Evolutionary conservation across 2,888 invertebrate species (phyloP).

Genomic region (Limnephilus marmoratus): DNA sequence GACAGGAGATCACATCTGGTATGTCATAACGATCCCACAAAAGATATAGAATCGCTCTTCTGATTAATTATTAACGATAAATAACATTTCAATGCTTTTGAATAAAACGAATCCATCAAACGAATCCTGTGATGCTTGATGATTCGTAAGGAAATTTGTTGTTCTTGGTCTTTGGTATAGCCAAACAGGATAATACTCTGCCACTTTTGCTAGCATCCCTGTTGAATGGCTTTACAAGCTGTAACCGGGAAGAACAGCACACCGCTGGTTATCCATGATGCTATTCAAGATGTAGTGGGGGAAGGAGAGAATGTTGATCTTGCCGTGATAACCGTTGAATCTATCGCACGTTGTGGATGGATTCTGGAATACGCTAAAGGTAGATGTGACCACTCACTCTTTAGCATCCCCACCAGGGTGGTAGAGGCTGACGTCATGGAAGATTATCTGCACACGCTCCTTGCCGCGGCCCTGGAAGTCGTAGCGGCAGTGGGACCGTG

Average conservation of each 20-base stretch:
- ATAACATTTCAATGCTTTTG: not conserved
- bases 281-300: conserved; percentile 79
- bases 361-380: conserved; percentile 74
- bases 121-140: not conserved
- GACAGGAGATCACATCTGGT: no score
- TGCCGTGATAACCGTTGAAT: conserved; percentile 85
- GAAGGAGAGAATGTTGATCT: conserved; percentile 90
- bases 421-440: conserved; percentile 89
- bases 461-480: conserved; percentile 92
- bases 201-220: not conserved
- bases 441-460: conserved; percentile 90
- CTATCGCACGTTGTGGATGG: conserved; percentile 84
- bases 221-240: no score
- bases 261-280: no score
- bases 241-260: no score
- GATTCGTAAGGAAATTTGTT: not conserved
- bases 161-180: not conserved
- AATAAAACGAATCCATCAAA: not conserved
- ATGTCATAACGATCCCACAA: no score
- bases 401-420: conserved; percentile 80
- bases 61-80: not conserved
- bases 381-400: conserved; percentile 76
- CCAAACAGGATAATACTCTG: not conserved
- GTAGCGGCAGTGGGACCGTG: conserved; percentile 90
- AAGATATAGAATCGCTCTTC: no score